Evolutionary conservation across 53 echinoderm and acorn worm species (phyloP).

Genomic region (Stichopus horrens): DNA sequence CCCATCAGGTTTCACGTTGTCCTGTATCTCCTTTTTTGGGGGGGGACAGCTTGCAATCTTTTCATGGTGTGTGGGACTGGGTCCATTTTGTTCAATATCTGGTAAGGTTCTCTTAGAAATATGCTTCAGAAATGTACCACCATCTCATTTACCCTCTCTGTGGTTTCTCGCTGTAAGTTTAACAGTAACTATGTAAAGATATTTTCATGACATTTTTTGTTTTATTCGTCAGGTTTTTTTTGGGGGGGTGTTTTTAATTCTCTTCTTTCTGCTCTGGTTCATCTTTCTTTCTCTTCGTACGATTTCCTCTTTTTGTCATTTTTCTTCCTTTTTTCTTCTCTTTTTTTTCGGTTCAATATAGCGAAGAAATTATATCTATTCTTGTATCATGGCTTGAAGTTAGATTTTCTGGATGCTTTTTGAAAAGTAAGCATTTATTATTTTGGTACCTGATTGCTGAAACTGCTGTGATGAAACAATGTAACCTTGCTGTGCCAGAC

Average conservation of each 20-base stretch:
- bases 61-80: not conserved
- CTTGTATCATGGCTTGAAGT: conserved; percentile 2
- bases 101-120: not conserved
- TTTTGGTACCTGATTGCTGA: not conserved
- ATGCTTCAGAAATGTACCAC: not conserved
- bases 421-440: not conserved
- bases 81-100: not conserved
- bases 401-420: not conserved
- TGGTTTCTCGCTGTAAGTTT: not conserved
- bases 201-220: not conserved
- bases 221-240: not conserved
- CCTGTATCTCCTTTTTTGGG: no score
- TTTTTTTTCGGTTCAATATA: not conserved
- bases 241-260: not conserved
- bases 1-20: no score
- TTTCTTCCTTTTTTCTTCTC: not conserved
- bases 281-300: not conserved
- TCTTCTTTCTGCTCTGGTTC: no score
- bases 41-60: not conserved
- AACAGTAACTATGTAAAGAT: conserved; percentile 37
- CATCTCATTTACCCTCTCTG: not conserved
- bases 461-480: not conserved
- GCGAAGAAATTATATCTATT: conserved; percentile 22
- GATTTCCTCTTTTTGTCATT: not conserved
- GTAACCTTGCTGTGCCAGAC: not conserved